Percentiles rank a stretch among this genome's conserved stretches.
Conservation (phyloP, 1,140 invertebrate genomes). For the Heliconius himera region DNA sequence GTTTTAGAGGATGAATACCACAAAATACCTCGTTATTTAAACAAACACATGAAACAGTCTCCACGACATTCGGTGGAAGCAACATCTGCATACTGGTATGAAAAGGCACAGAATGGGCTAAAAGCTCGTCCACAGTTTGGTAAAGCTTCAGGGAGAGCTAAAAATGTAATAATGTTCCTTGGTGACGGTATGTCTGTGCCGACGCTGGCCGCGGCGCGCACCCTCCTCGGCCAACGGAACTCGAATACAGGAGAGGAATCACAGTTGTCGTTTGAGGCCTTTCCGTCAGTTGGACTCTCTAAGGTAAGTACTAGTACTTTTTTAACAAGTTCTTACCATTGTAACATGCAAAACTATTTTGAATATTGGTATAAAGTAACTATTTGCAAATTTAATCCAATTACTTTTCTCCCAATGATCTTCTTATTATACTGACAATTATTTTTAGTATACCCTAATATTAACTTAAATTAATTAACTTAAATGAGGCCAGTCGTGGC, state of each 20-base stretch:
- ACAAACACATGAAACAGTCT: not conserved
- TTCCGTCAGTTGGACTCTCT: conserved; percentile 86
- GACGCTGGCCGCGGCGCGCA: conserved; percentile 86
- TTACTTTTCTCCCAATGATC: too few relatives aligned
- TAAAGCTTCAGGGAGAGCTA: conserved; percentile 76
- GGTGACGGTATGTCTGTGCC: conserved; percentile 90
- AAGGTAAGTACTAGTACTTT: conserved; percentile 82
- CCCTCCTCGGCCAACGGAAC: conserved; percentile 84
- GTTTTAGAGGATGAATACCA: conserved; percentile 50
- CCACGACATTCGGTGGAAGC: conserved; percentile 34
- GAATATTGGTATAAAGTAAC: too few relatives aligned
- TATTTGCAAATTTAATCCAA: too few relatives aligned
- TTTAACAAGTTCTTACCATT: not conserved
- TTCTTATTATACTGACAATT: too few relatives aligned
- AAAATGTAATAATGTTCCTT: conserved; percentile 88
- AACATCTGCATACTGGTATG: conserved; percentile 45
- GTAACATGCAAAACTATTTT: not conserved
- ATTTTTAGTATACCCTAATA: too few relatives aligned
- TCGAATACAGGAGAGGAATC: conserved; percentile 84
- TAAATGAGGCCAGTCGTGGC: too few relatives aligned
- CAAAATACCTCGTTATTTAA: conserved; percentile 15
- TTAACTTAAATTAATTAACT: too few relatives aligned
- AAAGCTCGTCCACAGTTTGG: conserved; percentile 26
- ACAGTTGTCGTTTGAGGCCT: conserved; percentile 87
- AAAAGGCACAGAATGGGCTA: conserved; percentile 47